Conservation (phyloP, 2,113 vertebrate species). For the Oncorhynchus mykiss region DNA sequence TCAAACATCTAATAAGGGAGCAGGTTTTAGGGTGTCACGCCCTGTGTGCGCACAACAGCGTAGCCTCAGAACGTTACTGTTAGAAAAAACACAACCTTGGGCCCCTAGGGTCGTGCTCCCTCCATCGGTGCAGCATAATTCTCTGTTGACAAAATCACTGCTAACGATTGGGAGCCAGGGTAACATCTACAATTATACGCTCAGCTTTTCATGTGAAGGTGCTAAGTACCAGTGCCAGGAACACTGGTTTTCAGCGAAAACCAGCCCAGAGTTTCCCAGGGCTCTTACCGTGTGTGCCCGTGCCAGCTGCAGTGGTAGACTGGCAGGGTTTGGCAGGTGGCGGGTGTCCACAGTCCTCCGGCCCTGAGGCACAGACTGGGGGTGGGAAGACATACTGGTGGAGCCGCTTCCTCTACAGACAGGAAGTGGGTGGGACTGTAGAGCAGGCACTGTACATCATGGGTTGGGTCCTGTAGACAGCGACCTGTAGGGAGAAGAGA, state of each 20-base stretch:
- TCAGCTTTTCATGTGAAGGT: background rate
- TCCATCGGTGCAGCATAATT: conserved; percentile 31
- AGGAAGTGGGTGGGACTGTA: conserved; percentile 63
- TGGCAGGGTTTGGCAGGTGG: conserved; percentile 84
- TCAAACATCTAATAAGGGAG: conserved; percentile 57
- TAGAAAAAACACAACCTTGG: conserved; percentile 20
- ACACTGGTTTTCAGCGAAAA: background rate
- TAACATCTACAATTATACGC: background rate
- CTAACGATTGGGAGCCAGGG: background rate
- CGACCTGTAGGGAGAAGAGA: conserved; percentile 50
- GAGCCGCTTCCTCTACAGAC: conserved; percentile 64
- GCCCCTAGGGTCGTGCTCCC: conserved; percentile 28
- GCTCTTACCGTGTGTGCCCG: conserved; percentile 86
- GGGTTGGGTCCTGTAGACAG: conserved; percentile 47
- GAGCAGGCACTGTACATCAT: conserved; percentile 61
- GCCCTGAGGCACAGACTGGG: conserved; percentile 86
- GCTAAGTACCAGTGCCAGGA: background rate
- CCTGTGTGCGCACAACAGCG: conserved; percentile 15
- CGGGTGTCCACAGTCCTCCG: conserved; percentile 85
- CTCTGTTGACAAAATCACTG: conserved; percentile 43
- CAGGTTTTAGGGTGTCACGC: conserved; percentile 28
- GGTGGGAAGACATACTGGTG: conserved; percentile 87
- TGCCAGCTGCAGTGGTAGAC: conserved; percentile 84
- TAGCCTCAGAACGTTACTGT: background rate
- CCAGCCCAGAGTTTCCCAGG: background rate